Evolutionary conservation across 2,888 invertebrate species (phyloP), one percentile per base, ranked within the genome.

Genomic region (Miltochrista miniata): DNA sequence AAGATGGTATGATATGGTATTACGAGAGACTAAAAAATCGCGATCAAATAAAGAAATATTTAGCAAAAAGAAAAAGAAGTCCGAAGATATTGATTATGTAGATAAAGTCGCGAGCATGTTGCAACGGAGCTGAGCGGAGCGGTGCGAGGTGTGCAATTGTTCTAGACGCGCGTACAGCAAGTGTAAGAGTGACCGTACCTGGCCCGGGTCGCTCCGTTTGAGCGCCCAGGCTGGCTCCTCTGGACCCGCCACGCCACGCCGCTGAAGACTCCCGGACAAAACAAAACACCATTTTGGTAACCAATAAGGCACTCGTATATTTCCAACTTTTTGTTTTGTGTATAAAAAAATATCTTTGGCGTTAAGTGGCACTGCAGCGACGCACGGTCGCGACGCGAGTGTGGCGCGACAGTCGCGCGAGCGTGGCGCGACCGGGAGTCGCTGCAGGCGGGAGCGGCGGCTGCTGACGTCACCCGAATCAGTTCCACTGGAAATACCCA

Each of bases 151-250:
- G 71, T 71, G 75, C 76, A 78, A 76, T 84, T 85, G 85, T 86
- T 65, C 81, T 79, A 64, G 85, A 76, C 86, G 79, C 74, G 86
- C 81, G 85, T 81, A 54, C 5, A 24, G 18, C 18, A 24, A 24
- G 18, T 24, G 18, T 24, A 83, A 72, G 79, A 84, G 86, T 82
- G 85, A 95, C 94, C 93, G 94, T 95, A 95, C 95, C 95, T 95
- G 94, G 95, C 94, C 95, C 95, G 93, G 93, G 94, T 93, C 94
- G 92, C 95, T 95, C 95, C 80, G 93, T 94, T 95, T 94, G 95
- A 95, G 94, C 90, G 94, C 93, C 93, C 94, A 93, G 95, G 93
- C 94, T 92, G 79, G 94, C 93, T 93, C 93, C 94, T 87, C 89
- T 80, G 76, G 80, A 66, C 72, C 71, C 68, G 59, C 50, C 50